Base-by-base conservation (phyloP, 1,140 invertebrate species). In the Brachionus angularis region DNA sequence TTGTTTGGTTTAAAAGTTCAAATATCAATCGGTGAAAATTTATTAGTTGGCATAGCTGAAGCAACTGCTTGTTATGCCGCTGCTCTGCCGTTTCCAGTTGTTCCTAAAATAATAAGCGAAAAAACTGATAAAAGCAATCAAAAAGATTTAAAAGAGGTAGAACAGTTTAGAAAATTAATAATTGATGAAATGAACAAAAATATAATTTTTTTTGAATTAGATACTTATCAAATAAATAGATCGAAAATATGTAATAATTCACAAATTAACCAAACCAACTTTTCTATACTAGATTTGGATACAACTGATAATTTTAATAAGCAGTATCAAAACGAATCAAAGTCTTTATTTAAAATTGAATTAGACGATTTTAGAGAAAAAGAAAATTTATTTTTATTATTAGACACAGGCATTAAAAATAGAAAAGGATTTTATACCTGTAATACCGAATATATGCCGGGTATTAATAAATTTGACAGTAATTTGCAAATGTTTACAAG, bases 351-450 rank as follows among this genome's bases (percentile, higher is more conserved):
- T 33, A 47, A 50, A 31, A 47, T 31, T 2, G 77, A 88, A 86
- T 87, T 93, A 12, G 91, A 93, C 77, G 91, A 93, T 79, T 85
- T 88, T 5, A 89, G 91, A 77, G 91, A 93, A 79, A 85, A 88
- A 75, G 89, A 91, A 77, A 86, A 90, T 50, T 86, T 90, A 70
- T 85, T 85, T 12, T 84, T 90, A 34, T 80, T 93, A 33, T 87
- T 91, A 75, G 90, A 93, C 75, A 85, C 86, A 0, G 84, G 84
- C 72, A 86, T 89, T 5, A 5, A 18, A 7, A 27, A 27, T 5
- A 90, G 90, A 0, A 85, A 87, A 52, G 89, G 89, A 72, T 89
- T 91, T 77, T 85, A 90, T 67, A 85, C 91, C 42, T 89, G 89
- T n/a, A 92, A 89, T 78, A 91, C 88, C 1, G 88, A 91, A 79